These are phyloP conservation scores for Emydura subglobosa DNA, from an alignment of 2,113 vertebrate genomes.

Conservation along the genomic window DNA sequence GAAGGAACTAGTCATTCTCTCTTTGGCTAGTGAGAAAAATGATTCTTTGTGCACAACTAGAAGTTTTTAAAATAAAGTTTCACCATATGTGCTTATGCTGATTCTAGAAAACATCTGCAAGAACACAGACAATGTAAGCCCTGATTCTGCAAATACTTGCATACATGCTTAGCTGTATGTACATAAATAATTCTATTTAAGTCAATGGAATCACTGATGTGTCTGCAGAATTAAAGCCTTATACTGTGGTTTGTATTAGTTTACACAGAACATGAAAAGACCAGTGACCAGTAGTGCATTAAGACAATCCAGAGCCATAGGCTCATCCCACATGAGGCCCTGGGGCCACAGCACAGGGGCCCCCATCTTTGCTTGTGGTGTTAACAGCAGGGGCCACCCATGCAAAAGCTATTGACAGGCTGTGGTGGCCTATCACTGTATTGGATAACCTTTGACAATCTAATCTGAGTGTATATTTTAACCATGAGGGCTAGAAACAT, in stretches of 20 bases:
- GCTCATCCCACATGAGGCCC: background rate
- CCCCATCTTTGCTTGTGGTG: background rate
- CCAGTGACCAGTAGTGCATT: background rate
- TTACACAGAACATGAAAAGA: background rate
- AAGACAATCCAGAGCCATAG: background rate
- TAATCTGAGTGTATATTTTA: too few species aligned
- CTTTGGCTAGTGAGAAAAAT: background rate
- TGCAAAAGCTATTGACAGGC: background rate
- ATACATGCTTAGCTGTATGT: conserved; percentile 8
- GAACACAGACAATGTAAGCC: background rate
- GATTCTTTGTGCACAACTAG: background rate
- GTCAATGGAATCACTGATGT: conserved; percentile 3
- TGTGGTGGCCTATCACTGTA: background rate
- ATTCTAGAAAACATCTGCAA: conserved; percentile 38
- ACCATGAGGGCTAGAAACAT: background rate
- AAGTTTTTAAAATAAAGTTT: background rate
- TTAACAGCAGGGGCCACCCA: background rate
- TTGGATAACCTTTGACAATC: background rate
- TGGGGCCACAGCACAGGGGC: background rate
- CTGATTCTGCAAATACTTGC: background rate
- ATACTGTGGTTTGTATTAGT: background rate
- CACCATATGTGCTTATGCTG: background rate
- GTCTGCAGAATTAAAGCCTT: background rate
- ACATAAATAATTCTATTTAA: conserved; percentile 21
- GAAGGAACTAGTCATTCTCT: background rate